phyloP scores from a whole-genome alignment of 2,113 vertebrate species.

The Camelus dromedarius region DNA sequence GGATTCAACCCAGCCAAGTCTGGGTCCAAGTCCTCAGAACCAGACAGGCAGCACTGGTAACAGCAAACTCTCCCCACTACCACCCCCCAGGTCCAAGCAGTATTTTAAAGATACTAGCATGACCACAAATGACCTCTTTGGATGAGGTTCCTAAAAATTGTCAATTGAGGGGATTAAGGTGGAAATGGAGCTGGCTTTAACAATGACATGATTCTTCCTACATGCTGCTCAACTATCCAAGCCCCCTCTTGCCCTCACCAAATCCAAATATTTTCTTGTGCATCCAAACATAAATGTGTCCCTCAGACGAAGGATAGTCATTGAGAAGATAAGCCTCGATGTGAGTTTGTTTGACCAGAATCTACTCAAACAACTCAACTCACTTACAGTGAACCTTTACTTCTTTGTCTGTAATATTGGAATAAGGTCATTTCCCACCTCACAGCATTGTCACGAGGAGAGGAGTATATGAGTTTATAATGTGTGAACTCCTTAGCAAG shows the following conservation, averaged over 20 bases:
- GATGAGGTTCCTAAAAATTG: not conserved
- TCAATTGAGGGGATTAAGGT: not conserved
- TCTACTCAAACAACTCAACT: not conserved
- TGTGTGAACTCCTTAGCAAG: not conserved
- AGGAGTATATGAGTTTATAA: not conserved
- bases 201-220: not conserved
- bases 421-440: not conserved
- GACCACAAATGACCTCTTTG: not conserved
- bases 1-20: not conserved
- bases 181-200: not conserved
- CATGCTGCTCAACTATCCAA: not conserved
- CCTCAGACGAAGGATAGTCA: not conserved
- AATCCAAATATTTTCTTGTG: not conserved
- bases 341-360: not conserved
- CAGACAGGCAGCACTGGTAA: not conserved
- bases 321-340: not conserved
- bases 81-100: not conserved
- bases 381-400: not conserved
- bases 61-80: no score
- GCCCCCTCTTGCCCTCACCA: not conserved
- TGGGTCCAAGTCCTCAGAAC: constrained; percentile 23
- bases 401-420: not conserved
- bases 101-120: not conserved
- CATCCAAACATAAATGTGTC: not conserved
- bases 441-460: not conserved